Base-by-base conservation (phyloP, 2,888 invertebrate genomes). In the Dolichomitus sp. region DNA sequence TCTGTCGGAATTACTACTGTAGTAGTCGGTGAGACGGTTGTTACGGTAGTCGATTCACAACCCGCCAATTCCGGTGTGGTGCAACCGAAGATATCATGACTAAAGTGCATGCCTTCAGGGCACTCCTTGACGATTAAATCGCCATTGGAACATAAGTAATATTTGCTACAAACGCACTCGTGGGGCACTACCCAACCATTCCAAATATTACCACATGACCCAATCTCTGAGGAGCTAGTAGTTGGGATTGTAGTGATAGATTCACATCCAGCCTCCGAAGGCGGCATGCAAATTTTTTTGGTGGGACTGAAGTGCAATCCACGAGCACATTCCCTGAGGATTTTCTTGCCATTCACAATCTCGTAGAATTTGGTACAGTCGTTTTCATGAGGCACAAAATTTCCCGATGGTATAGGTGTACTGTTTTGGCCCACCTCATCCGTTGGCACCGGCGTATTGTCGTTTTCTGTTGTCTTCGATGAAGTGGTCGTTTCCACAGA, bases 141-240 rank as follows among this genome's bases (percentile, higher is more conserved):
- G 5, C 86, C 86, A 9, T 81, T 30, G 9, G 17, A n/a, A 12
- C 88, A 90, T 5, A 19, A 30, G 80, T 89, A 90, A 63, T 83
- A 90, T 19, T 81, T 77, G 3, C 19, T 40, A 7, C 89, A 89
- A 6, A 66, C 54, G 40, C 85, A 87, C 27, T 88, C 87, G 74
- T 88, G 88, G 2, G 89, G 78, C 5, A 87, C 30, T 5, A 65
- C 27, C 61, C 61, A 76, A 48, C 48, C 57, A 17, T 83, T 48
- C 4, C 14, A 37, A 27, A 80, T 75, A 12, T 69, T 52, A 19
- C 72, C 83, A 54, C 83, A 83, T 2, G 61, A 23, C 4, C 72
- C 73, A 2, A 45, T 3, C 7, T 17, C 14, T 14, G 73, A 48
- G 23, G 19, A 2, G 4, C 19, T 7, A 6, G 19, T 6, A n/a